phyloP scores from a whole-genome alignment of 2,888 invertebrate genomes.

The Macaria notata region DNA sequence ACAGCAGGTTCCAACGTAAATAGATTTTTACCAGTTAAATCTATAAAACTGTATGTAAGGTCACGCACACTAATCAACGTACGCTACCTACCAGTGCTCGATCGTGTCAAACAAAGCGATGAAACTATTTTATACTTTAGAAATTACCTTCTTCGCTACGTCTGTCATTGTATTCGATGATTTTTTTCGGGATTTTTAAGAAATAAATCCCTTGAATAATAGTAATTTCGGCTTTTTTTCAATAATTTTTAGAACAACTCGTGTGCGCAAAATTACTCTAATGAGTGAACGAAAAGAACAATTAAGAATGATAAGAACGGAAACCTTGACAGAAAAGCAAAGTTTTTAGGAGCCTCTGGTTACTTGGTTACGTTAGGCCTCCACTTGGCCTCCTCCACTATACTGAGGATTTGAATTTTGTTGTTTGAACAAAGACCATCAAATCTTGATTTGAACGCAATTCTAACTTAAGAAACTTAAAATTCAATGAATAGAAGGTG shows the following conservation, averaged over 20 bases:
- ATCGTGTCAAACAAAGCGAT: conserved; percentile 55
- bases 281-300: conserved; percentile 29
- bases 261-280: conserved; percentile 41
- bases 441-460: no score
- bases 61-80: conserved; percentile 60
- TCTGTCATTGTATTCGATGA: conserved; percentile 65
- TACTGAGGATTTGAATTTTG: no score
- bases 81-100: conserved; percentile 35
- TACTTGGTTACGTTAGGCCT: no score
- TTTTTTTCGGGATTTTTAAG: conserved; percentile 34
- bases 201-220: conserved; percentile 36
- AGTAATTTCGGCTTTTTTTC: conserved; percentile 33
- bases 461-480: no score
- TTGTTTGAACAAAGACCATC: no score
- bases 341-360: no score
- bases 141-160: conserved; percentile 73
- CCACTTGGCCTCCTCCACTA: no score
- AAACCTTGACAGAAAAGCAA: no score
- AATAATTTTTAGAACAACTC: conserved; percentile 41
- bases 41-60: conserved; percentile 42
- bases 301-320: no score
- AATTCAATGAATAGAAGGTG: no score
- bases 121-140: conserved; percentile 28
- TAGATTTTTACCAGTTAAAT: conserved; percentile 27
- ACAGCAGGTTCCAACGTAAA: conserved; percentile 24